Evolutionary conservation across 2,797 vertebrate species (phyloP).

Genomic region (Myotis vivesi): DNA sequence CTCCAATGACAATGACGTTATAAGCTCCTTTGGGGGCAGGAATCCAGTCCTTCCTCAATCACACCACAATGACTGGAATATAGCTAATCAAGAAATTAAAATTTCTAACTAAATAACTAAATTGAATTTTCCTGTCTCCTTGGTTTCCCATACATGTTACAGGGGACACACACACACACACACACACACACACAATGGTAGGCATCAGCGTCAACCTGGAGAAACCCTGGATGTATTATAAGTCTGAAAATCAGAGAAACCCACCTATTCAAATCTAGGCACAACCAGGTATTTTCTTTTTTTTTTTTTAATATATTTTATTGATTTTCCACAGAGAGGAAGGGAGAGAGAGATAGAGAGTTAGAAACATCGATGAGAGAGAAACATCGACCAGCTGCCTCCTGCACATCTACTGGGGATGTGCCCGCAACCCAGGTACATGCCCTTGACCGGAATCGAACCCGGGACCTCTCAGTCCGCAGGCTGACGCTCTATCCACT

Average conservation of each 20-base stretch:
- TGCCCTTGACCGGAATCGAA: too few relatives aligned
- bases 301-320: too few relatives aligned
- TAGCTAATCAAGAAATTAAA: constrained; percentile 34
- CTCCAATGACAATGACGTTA: not conserved
- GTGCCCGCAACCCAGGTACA: too few relatives aligned
- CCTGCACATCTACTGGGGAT: too few relatives aligned
- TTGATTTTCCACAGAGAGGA: too few relatives aligned
- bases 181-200: not conserved
- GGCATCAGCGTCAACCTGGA: not conserved
- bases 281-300: not conserved
- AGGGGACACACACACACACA: not conserved
- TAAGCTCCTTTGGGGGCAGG: not conserved
- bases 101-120: constrained; percentile 39
- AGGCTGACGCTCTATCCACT: too few relatives aligned
- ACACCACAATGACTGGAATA: not conserved
- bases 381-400: too few relatives aligned
- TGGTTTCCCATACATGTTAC: not conserved
- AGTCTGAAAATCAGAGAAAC: not conserved
- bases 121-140: constrained; percentile 24
- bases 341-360: too few relatives aligned
- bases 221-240: not conserved
- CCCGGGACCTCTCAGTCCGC: too few relatives aligned
- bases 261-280: not conserved
- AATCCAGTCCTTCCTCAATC: not conserved
- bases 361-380: too few relatives aligned